These are phyloP conservation scores for Oceanodroma tethys DNA, from an alignment of 2,113 vertebrate species.

Conservation along the genomic window DNA sequence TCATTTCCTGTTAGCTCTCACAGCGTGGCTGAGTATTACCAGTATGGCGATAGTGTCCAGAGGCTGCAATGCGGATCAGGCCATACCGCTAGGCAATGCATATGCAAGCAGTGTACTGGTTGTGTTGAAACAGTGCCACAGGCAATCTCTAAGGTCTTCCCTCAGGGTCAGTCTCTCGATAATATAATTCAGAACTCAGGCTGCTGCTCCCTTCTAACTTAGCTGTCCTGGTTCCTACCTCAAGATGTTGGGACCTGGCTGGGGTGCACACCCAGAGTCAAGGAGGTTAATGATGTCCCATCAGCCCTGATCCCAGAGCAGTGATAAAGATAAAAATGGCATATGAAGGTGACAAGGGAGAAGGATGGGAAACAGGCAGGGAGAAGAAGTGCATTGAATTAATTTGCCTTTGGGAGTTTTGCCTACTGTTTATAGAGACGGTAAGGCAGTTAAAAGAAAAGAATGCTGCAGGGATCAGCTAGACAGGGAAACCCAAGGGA, in stretches of 20 bases:
- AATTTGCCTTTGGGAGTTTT: neutral
- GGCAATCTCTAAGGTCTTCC: neutral
- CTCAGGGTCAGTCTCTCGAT: rapidly evolving
- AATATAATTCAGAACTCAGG: neutral
- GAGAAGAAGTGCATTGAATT: neutral
- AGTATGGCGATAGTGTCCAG: rapidly evolving
- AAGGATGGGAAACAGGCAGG: neutral
- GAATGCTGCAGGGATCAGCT: slow-evolving; percentile 9
- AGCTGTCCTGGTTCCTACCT: neutral
- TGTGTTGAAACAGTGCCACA: neutral
- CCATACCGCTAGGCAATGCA: neutral
- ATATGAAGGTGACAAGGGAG: neutral
- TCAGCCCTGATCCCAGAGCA: neutral
- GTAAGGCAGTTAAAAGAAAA: neutral
- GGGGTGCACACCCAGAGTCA: neutral
- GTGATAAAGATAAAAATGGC: neutral
- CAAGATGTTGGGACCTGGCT: neutral
- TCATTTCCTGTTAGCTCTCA: neutral
- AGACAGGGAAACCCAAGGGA: neutral
- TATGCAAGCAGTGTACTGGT: no score
- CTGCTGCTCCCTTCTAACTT: neutral
- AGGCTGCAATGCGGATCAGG: no score
- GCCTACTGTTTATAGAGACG: neutral
- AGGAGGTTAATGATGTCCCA: neutral
- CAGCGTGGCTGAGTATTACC: neutral